phyloP scores from a whole-genome alignment of 2,888 invertebrate species.

The Cephus runcator region DNA sequence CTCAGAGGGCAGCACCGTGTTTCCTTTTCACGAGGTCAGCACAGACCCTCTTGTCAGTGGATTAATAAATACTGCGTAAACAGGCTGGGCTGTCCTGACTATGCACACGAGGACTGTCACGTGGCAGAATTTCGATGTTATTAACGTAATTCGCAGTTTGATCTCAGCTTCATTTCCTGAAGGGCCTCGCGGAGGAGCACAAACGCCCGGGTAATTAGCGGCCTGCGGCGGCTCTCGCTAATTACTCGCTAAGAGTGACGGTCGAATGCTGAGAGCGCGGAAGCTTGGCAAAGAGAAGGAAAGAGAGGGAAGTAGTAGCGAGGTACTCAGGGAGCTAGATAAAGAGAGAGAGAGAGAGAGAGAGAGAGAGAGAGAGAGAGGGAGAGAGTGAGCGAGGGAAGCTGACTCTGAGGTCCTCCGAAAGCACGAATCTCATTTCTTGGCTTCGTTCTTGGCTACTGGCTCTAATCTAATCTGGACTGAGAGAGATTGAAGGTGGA shows the following conservation, averaged over 20 bases:
- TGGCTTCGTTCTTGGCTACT: background rate
- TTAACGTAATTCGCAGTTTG: conserved; percentile 30
- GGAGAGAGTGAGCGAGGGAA: background rate
- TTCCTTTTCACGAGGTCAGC: too few species aligned
- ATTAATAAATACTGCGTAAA: too few species aligned
- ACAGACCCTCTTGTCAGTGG: too few species aligned
- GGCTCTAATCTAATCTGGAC: background rate
- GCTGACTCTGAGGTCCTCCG: background rate
- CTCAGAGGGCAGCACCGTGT: too few species aligned
- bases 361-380: background rate
- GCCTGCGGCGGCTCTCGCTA: conserved; percentile 27
- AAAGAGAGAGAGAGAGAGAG: background rate
- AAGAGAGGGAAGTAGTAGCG: background rate
- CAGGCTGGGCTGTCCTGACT: too few species aligned
- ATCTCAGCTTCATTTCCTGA: conserved; percentile 33
- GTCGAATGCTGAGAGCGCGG: background rate
- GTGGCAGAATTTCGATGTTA: conserved; percentile 8
- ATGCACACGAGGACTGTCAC: background rate
- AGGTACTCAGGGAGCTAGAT: background rate
- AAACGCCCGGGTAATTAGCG: conserved; percentile 32
- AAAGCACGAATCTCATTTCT: background rate
- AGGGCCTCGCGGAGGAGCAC: conserved; percentile 22
- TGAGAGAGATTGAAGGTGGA: background rate
- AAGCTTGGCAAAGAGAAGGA: background rate
- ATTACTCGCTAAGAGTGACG: conserved; percentile 31